Evolutionary conservation across 64 coral and sea anemone genomes (phyloP), one percentile per base, ranked within the genome.

Genomic region (Catalaphyllia jardinei): DNA sequence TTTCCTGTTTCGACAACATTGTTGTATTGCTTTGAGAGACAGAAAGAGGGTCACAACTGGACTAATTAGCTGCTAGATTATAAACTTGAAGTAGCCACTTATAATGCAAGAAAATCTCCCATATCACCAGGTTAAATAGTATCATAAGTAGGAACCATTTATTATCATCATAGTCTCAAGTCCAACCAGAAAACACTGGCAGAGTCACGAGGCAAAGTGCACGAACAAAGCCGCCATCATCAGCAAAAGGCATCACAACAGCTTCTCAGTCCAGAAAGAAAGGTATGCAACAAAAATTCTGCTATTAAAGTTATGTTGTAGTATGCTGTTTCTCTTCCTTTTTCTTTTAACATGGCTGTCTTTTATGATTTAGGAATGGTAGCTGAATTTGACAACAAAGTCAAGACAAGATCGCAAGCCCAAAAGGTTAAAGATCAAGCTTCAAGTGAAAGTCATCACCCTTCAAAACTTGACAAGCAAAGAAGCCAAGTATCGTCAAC

Each of bases 341-440:
- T 9, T 13, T 80, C 69, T 15, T 73, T 19, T 33, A 57, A 62
- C 22, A 63, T 31, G 57, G 18, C 20, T 75, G 31, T 12, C 31
- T 74, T 33, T 35, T 33, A 6, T 33, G 13, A n/a, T 22, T 42
- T 83, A 67, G 14, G 22, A 50, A 20, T 46, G 3, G 63, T 20
- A 46, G 20, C 10, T 29, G 62, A 85, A 57, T 9, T 60, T 71
- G 71, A 85, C 10, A 90, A 33, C 55, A 74, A 85, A 54, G 81
- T 79, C 4, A 89, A 60, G 84, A 94, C 93, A 69, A 90, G 87
- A 52, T 71, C 81, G 31, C 93, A 90, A 71, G 62, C 76, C 50
- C 78, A 86, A 73, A 86, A 90, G 10, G 24, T 19, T 10, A 61
- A 94, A 69, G 88, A 62, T 29, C 19, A 75, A 76, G 20, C 30